These are phyloP conservation scores for Monoplex corrugatus DNA, from an alignment of 2,888 invertebrate genomes.

Conservation along the genomic window DNA sequence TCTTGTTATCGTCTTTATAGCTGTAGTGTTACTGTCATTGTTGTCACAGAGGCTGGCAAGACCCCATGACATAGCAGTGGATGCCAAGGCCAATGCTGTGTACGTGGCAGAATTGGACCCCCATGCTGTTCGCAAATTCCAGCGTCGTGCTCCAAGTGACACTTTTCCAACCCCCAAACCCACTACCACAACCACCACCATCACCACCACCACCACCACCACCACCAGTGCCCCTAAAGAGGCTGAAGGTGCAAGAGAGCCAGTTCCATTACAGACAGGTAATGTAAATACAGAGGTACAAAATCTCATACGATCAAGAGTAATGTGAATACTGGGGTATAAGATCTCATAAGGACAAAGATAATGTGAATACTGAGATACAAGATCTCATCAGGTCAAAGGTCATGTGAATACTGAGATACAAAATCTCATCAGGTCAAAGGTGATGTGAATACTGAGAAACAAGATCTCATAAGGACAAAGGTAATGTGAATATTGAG, in stretches of 20 bases:
- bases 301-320: neutral
- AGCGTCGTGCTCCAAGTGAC: neutral
- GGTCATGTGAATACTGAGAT: neutral
- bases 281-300: neutral
- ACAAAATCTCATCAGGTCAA: too few species aligned
- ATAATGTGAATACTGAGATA: neutral
- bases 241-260: neutral
- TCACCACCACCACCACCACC: neutral
- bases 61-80: slow-evolving; percentile 1
- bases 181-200: neutral
- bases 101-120: neutral
- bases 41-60: neutral
- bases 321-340: neutral
- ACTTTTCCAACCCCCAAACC: neutral
- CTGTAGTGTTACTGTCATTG: too few species aligned
- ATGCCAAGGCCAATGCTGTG: neutral
- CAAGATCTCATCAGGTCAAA: neutral
- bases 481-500: too few species aligned
- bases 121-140: neutral
- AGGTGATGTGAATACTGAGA: too few species aligned
- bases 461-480: too few species aligned
- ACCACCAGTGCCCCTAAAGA: neutral
- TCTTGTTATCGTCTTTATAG: neutral
- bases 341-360: neutral
- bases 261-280: neutral